Evolutionary conservation across 2,888 invertebrate genomes (phyloP).

Genomic region (Mongoloraphidia duomilia): DNA sequence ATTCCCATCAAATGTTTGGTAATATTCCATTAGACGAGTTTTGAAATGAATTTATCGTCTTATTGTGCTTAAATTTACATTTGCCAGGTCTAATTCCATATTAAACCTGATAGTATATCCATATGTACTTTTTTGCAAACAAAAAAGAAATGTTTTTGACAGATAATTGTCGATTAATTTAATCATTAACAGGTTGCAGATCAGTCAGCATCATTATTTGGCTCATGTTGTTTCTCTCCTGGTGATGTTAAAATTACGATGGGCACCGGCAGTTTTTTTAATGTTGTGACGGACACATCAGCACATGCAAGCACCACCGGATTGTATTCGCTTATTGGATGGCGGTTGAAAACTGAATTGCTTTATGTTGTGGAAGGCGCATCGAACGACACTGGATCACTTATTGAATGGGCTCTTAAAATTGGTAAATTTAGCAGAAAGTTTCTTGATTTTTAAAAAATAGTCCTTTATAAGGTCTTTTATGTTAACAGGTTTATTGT

Average conservation of each 20-base stretch:
- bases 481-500: slow-evolving; percentile 44
- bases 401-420: slow-evolving; percentile 71
- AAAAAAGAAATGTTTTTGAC: too few relatives aligned
- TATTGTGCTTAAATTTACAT: too few relatives aligned
- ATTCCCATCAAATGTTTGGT: slow-evolving; percentile 70
- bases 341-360: slow-evolving; percentile 49
- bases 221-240: slow-evolving; percentile 61
- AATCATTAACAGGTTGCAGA: slow-evolving; percentile 53
- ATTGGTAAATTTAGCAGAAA: slow-evolving; percentile 36
- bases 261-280: slow-evolving; percentile 83
- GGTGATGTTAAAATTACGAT: slow-evolving; percentile 78
- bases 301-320: slow-evolving; percentile 74
- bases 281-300: slow-evolving; percentile 61
- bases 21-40: slow-evolving; percentile 22
- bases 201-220: slow-evolving; percentile 81
- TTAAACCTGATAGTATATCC: too few relatives aligned
- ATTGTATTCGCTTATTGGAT: slow-evolving; percentile 83
- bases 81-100: too few relatives aligned
- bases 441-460: neutral
- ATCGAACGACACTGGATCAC: slow-evolving; percentile 75
- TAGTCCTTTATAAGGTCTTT: too few relatives aligned
- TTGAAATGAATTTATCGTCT: too few relatives aligned
- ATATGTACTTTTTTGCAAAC: too few relatives aligned
- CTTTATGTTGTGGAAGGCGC: slow-evolving; percentile 73
- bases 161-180: too few relatives aligned